Conservation (phyloP, 2,113 vertebrate genomes). For the Pantherophis guttatus region DNA sequence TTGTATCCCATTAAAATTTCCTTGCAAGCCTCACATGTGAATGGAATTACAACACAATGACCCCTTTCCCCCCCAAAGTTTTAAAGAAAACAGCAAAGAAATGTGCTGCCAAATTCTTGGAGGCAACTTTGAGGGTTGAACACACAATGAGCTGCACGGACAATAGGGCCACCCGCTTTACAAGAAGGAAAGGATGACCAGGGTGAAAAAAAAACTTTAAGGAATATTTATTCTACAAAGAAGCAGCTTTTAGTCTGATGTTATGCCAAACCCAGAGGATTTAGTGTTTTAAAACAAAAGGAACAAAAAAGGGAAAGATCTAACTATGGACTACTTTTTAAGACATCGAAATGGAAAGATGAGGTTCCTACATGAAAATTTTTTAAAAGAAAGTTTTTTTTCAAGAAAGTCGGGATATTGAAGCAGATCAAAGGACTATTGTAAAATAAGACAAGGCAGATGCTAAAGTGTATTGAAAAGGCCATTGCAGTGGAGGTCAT, state of each 20-base stretch:
- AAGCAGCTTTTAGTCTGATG: constrained; percentile 69
- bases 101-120: constrained; percentile 49
- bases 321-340: constrained; percentile 59
- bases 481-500: constrained; percentile 4
- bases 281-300: background rate
- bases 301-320: constrained; percentile 23
- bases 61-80: background rate
- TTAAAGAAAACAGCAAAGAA: background rate
- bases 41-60: constrained; percentile 25
- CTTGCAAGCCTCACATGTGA: constrained; percentile 34
- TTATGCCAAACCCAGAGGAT: constrained; percentile 65
- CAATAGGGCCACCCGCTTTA: constrained; percentile 71
- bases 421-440: constrained; percentile 44
- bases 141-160: constrained; percentile 48
- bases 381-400: constrained; percentile 62
- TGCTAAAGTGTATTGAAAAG: constrained; percentile 30
- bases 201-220: constrained; percentile 54
- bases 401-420: constrained; percentile 60
- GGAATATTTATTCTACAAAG: constrained; percentile 70
- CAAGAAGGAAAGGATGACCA: constrained; percentile 67
- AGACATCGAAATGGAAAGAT: constrained; percentile 62
- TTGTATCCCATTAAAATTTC: background rate
- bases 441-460: constrained; percentile 42
- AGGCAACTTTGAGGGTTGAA: constrained; percentile 63
- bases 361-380: constrained; percentile 54